phyloP scores from a whole-genome alignment of 2,113 vertebrate genomes.

The Aleadryas rufinucha region DNA sequence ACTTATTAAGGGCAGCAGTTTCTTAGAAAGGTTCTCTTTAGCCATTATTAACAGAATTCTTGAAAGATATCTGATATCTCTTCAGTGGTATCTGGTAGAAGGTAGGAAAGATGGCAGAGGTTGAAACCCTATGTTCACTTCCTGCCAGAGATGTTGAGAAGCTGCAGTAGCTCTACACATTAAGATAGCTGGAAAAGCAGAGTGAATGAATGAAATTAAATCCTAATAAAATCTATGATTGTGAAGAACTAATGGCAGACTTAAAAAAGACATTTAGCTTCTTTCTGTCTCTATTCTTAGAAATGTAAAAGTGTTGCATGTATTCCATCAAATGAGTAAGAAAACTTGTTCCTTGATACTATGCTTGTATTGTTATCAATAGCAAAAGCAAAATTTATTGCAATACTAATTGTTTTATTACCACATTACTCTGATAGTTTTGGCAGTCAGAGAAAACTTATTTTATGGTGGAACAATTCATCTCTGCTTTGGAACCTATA shows the following conservation, averaged over 20 bases:
- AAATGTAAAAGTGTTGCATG: accelerated
- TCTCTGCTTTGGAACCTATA: background rate
- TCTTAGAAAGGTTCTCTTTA: background rate
- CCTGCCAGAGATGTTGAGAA: background rate
- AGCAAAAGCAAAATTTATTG: background rate
- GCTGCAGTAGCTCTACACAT: background rate
- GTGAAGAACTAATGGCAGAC: background rate
- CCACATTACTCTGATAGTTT: background rate
- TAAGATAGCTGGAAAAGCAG: background rate
- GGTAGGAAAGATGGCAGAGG: background rate
- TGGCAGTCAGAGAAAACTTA: background rate
- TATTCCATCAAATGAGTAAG: background rate
- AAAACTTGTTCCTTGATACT: background rate
- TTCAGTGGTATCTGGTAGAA: background rate
- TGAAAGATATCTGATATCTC: background rate
- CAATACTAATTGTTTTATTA: background rate
- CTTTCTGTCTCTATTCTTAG: background rate
- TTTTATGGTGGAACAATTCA: background rate
- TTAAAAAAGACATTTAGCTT: background rate
- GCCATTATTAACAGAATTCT: background rate
- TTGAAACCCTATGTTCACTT: background rate
- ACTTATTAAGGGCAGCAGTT: background rate
- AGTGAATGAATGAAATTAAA: background rate
- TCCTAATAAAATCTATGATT: background rate
- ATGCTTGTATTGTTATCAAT: background rate